Conservation (phyloP, 2,113 vertebrate genomes). For the Notothenia coriiceps region DNA sequence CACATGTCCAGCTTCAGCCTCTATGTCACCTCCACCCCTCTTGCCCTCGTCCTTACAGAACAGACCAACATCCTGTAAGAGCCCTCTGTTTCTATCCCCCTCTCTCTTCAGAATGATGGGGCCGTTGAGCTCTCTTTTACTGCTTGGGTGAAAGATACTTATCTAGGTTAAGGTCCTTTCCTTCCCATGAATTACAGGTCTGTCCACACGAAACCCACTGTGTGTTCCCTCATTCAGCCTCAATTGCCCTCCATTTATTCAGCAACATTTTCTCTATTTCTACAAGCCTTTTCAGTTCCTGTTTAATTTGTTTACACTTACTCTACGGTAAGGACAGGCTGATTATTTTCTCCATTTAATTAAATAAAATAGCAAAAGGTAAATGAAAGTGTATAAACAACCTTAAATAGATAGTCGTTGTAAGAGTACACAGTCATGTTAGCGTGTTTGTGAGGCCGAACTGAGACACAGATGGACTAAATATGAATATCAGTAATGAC, state of each 20-base stretch:
- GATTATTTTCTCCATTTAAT: slow-evolving; percentile 15
- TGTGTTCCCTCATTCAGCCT: slow-evolving; percentile 32
- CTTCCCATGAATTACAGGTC: slow-evolving; percentile 70
- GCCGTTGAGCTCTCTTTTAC: slow-evolving; percentile 50
- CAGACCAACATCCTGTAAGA: slow-evolving; percentile 25
- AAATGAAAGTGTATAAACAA: no score
- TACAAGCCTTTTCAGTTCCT: slow-evolving; percentile 19
- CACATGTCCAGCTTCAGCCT: slow-evolving; percentile 31
- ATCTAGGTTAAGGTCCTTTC: slow-evolving; percentile 69
- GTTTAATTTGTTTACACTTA: slow-evolving; percentile 50
- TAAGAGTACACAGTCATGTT: background rate
- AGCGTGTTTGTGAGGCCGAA: background rate
- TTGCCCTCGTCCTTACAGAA: slow-evolving; percentile 18
- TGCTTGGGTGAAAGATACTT: slow-evolving; percentile 69
- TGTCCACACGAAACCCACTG: slow-evolving; percentile 67
- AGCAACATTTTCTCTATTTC: slow-evolving; percentile 29
- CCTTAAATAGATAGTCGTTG: background rate
- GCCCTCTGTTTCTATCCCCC: slow-evolving; percentile 11
- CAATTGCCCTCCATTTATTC: slow-evolving; percentile 28
- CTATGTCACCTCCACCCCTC: slow-evolving; percentile 8
- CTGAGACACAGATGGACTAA: background rate
- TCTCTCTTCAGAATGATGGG: slow-evolving; percentile 52
- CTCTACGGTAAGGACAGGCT: slow-evolving; percentile 1
- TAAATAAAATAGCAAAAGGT: background rate
- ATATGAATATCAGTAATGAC: background rate